These are phyloP conservation scores for Anarsia innoxiella DNA, from an alignment of 2,888 invertebrate species.

Conservation along the genomic window DNA sequence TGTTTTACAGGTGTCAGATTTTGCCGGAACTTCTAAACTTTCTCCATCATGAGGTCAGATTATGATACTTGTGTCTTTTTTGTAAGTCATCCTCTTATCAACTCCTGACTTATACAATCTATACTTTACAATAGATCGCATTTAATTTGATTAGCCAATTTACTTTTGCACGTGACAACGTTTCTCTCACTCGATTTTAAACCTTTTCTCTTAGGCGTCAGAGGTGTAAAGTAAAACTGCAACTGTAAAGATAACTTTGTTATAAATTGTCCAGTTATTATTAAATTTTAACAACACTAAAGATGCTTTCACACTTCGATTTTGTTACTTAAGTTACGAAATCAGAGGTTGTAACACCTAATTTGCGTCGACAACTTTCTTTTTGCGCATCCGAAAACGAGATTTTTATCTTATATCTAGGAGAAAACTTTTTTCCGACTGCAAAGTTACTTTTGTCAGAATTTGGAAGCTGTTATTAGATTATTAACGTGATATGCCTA, in stretches of 20 bases:
- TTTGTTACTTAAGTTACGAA: slow-evolving; percentile 48
- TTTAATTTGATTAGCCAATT: too few relatives aligned
- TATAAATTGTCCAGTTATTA: too few relatives aligned
- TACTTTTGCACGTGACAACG: too few relatives aligned
- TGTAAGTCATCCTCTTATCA: slow-evolving; percentile 30
- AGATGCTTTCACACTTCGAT: slow-evolving; percentile 44
- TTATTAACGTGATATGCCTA: too few relatives aligned
- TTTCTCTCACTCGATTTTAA: too few relatives aligned
- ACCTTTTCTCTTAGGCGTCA: too few relatives aligned
- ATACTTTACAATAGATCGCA: too few relatives aligned
- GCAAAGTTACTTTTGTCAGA: slow-evolving; percentile 4
- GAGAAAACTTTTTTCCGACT: not conserved
- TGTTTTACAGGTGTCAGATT: slow-evolving; percentile 57
- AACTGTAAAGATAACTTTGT: too few relatives aligned
- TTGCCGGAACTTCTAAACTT: slow-evolving; percentile 67
- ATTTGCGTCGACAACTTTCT: slow-evolving; percentile 20
- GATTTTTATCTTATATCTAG: not conserved
- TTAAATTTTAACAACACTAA: slow-evolving; percentile 24
- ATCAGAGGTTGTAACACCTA: slow-evolving; percentile 19
- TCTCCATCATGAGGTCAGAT: slow-evolving; percentile 51
- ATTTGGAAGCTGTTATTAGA: too few relatives aligned
- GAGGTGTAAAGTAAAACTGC: too few relatives aligned
- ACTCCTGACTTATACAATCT: too few relatives aligned
- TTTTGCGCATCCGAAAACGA: slow-evolving; percentile 11
- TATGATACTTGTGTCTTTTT: slow-evolving; percentile 39